Percentiles rank a stretch among this genome's conserved stretches.
Evolutionary conservation across 2,888 invertebrate genomes (phyloP).

Genomic region (Taphrorychus bicolor): DNA sequence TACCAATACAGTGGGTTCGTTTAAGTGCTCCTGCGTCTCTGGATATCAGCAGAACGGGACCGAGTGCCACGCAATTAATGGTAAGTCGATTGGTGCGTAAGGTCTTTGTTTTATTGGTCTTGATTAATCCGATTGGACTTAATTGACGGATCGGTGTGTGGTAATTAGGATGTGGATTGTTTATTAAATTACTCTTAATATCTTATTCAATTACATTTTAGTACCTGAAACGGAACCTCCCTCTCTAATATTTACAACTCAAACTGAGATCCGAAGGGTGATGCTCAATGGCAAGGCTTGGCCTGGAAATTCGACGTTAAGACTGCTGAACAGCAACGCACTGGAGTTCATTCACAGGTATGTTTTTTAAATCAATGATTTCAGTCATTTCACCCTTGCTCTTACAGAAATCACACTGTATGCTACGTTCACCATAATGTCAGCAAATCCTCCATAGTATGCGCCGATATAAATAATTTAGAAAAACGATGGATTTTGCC

Average conservation of each 20-base stretch:
- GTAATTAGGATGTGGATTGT: conserved; percentile 8
- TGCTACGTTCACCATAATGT: conserved; percentile 77
- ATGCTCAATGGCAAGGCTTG: conserved; percentile 64
- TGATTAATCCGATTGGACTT: conserved; percentile 1
- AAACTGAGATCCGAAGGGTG: conserved; percentile 69
- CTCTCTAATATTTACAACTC: conserved; percentile 74
- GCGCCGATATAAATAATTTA: conserved; percentile 72
- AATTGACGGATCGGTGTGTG: background rate
- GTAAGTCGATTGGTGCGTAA: conserved; percentile 59
- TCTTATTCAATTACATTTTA: conserved; percentile 52
- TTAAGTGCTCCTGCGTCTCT: conserved; percentile 73
- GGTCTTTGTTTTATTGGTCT: background rate
- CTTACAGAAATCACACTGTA: conserved; percentile 66
- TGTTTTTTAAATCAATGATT: background rate
- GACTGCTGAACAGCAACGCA: conserved; percentile 60
- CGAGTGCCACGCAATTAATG: conserved; percentile 74
- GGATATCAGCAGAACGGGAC: conserved; percentile 71
- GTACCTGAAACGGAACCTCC: conserved; percentile 70
- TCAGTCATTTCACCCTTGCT: background rate
- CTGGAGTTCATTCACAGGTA: conserved; percentile 69
- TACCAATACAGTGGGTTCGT: conserved; percentile 71
- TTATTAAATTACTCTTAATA: background rate
- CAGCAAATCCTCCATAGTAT: conserved; percentile 65
- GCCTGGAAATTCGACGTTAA: conserved; percentile 58
- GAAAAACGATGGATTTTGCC: conserved; percentile 66